Percentiles rank a stretch among this genome's conserved stretches.
phyloP scores from a whole-genome alignment of 2,888 invertebrate genomes.

The Lasioglossum morio region DNA sequence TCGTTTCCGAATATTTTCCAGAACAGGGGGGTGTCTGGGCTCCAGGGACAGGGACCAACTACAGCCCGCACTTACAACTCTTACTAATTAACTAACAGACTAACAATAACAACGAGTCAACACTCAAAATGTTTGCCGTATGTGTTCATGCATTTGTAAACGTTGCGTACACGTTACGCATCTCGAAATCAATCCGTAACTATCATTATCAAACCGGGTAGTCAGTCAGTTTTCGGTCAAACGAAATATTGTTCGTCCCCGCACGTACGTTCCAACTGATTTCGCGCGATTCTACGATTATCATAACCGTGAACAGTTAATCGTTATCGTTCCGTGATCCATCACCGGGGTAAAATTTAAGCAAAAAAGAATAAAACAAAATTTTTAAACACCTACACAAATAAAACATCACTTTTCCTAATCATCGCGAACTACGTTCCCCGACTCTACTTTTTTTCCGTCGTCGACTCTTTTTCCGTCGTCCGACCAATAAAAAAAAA shows the following conservation, averaged over 20 bases:
- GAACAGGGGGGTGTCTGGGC: conserved; percentile 84
- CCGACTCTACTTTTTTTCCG: not conserved
- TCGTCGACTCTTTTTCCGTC: conserved; percentile 8
- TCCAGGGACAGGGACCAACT: conserved; percentile 85
- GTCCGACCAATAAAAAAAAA: conserved; percentile 3
- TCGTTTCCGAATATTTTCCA: conserved; percentile 81
- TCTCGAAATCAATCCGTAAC: conserved; percentile 80
- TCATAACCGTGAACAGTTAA: not conserved
- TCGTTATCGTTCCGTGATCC: not conserved
- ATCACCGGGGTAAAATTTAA: conserved; percentile 51
- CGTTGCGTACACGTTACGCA: conserved; percentile 76
- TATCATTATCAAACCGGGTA: conserved; percentile 80
- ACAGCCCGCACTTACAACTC: conserved; percentile 85
- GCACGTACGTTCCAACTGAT: conserved; percentile 14
- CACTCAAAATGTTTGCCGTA: conserved; percentile 82
- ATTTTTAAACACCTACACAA: not conserved
- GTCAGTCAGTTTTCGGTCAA: conserved; percentile 69
- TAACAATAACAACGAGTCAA: conserved; percentile 85
- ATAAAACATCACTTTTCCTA: not conserved
- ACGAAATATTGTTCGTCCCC: conserved; percentile 1
- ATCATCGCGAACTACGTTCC: not conserved
- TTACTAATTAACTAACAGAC: conserved; percentile 85
- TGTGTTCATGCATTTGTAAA: conserved; percentile 79
- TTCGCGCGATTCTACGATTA: not conserved
- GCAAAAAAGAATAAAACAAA: not conserved